phyloP scores from a whole-genome alignment of 2,888 invertebrate genomes.

The Ennomos quercinarius region DNA sequence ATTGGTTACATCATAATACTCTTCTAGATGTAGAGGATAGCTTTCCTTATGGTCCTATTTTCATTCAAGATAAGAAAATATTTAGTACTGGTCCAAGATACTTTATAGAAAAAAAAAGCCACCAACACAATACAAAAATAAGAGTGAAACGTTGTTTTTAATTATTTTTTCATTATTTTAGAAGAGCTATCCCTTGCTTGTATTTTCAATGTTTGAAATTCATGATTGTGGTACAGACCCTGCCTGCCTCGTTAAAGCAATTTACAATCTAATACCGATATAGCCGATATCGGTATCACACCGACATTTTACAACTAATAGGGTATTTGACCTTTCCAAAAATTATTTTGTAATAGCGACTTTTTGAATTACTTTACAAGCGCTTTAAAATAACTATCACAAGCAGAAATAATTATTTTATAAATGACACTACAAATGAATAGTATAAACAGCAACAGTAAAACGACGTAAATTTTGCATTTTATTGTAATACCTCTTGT shows the following conservation, averaged over 20 bases:
- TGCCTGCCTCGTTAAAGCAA: conserved; percentile 84
- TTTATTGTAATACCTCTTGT: no score
- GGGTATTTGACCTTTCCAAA: conserved; percentile 38
- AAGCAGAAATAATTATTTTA: no score
- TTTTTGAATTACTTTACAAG: no score
- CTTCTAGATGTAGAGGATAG: conserved; percentile 76
- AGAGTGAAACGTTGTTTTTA: conserved; percentile 37
- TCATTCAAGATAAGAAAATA: conserved; percentile 68
- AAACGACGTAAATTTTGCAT: no score
- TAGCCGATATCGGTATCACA: conserved; percentile 50
- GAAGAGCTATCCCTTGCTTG: conserved; percentile 73
- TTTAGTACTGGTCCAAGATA: conserved; percentile 74
- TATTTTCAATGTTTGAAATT: conserved; percentile 58
- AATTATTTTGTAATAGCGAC: no score
- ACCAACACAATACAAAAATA: conserved; percentile 17
- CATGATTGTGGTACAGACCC: conserved; percentile 81
- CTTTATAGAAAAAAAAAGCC: conserved; percentile 37
- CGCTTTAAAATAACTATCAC: no score
- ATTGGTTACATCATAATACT: conserved; percentile 24
- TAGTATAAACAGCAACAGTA: no score
- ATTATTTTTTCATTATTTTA: conserved; percentile 49
- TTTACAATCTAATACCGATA: conserved; percentile 56
- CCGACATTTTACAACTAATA: conserved; percentile 62
- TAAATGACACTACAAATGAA: no score
- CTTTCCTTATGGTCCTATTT: conserved; percentile 76